Evolutionary conservation across 2,797 vertebrate genomes (phyloP), one percentile per base, ranked within the genome.

Genomic region (Argentina silus): DNA sequence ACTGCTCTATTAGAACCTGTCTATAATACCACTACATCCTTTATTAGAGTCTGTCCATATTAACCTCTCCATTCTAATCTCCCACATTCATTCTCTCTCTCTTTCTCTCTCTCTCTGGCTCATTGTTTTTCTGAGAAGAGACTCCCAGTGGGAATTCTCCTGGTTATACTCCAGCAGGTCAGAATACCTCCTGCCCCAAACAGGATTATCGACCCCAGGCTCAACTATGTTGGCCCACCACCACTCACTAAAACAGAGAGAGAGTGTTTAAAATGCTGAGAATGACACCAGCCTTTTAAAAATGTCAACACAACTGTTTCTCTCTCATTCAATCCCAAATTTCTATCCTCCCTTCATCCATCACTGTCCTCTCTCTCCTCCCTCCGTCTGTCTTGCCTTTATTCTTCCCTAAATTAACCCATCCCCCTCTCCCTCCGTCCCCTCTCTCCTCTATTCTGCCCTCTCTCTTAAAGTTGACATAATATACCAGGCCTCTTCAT

Each of bases 401-500:
- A 90, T 91, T 82, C 82, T 75, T 36, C 62, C 73, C 72, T 47
- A 74, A 81, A 78, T 74, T 43, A 68, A 12, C 82, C 89, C 78
- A 60, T 15, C 64, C 80, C 86, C 86, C 84, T 42, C 78, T 21
- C 56, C 70, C 62, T n/a, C 53, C 43, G 47, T 67, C 51, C 42
- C 77, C 74, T 36, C 70, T 61, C 19, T 45, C 69, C 66, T 73
- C 86, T 73, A 79, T 81, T 83, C 78, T 81, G 72, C 67, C 60
- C 70, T 70, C 74, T 87, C 83, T 87, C 85, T 85, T 85, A 90
- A 92, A 67, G 77, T 84, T 83, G 84, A 89, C 93, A 92, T 95
- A 92, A 93, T 94, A 93, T 86, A 94, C 90, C 86, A 76, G 72
- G 68, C 81, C 88, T 90, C 91, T 93, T 94, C 90, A 93, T 92